phyloP scores from a whole-genome alignment of 2,113 vertebrate species.

The Camelus bactrianus region DNA sequence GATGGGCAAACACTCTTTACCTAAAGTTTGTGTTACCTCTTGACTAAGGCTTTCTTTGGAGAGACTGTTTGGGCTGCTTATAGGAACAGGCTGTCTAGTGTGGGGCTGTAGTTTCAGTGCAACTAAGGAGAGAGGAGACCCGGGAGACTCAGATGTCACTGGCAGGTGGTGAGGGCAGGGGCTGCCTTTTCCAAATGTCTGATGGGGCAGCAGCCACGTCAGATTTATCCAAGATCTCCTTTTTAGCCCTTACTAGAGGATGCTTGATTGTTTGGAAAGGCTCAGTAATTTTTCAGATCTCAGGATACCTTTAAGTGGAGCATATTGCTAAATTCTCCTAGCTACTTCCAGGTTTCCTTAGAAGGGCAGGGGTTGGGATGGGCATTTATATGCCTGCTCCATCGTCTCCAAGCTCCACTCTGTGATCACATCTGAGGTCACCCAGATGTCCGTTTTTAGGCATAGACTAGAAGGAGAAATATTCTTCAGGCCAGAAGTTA shows the following conservation, averaged over 20 bases:
- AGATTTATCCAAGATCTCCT: background rate
- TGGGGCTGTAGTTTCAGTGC: background rate
- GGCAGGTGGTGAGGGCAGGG: background rate
- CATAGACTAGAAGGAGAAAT: background rate
- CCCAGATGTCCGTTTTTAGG: background rate
- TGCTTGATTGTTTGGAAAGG: background rate
- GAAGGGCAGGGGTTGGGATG: background rate
- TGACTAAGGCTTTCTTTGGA: background rate
- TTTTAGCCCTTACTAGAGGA: background rate
- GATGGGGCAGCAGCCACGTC: no score
- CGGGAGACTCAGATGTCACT: background rate
- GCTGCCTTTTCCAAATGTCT: background rate
- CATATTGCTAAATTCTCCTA: background rate
- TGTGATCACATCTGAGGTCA: background rate
- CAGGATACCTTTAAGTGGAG: background rate
- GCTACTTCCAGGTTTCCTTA: slow-evolving; percentile 20
- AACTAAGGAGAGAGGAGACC: background rate
- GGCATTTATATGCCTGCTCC: background rate
- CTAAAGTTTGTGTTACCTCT: background rate
- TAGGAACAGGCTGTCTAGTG: background rate
- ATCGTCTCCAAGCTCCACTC: background rate
- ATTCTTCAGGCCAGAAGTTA: background rate
- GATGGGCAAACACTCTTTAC: background rate
- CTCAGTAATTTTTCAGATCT: background rate
- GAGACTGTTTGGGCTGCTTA: background rate